phyloP scores from a whole-genome alignment of 2,888 invertebrate species.

The Cephus spinipes region DNA sequence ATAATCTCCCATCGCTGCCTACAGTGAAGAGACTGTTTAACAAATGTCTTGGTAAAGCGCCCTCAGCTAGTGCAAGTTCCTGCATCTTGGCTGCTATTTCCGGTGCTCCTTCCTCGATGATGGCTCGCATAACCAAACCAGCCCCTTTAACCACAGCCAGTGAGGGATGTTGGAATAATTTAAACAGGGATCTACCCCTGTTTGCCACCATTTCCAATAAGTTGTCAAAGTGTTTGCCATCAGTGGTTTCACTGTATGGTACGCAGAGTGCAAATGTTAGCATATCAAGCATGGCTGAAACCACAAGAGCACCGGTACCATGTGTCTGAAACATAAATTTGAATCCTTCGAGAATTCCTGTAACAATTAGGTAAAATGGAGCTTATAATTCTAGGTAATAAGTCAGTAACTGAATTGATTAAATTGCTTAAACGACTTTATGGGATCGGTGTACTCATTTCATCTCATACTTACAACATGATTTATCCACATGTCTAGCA shows the following conservation, averaged over 20 bases:
- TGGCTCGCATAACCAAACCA: constrained; percentile 95
- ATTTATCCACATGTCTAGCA: constrained; percentile 93
- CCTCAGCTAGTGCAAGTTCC: constrained; percentile 94
- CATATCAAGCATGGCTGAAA: constrained; percentile 98
- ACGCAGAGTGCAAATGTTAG: constrained; percentile 97
- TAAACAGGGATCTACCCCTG: constrained; percentile 90
- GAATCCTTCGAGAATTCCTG: constrained; percentile 7
- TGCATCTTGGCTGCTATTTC: constrained; percentile 95
- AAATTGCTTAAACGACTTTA: neutral
- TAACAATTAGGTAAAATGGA: constrained; percentile 2
- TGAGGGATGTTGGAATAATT: constrained; percentile 95
- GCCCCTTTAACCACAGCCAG: constrained; percentile 99
- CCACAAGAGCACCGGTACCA: constrained; percentile 94
- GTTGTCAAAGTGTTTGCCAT: constrained; percentile 94
- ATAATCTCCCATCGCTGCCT: constrained; percentile 81
- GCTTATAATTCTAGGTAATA: neutral
- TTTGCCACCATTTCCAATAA: constrained; percentile 94
- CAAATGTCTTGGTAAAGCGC: constrained; percentile 93
- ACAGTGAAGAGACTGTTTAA: constrained; percentile 89
- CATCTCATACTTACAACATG: constrained; percentile 82
- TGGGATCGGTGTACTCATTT: constrained; percentile 9
- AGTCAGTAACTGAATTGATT: neutral
- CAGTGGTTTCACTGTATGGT: constrained; percentile 99
- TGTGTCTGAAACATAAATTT: constrained; percentile 74
- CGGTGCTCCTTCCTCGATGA: constrained; percentile 97